phyloP scores from a whole-genome alignment of 2,113 vertebrate genomes.

The Podocnemis expansa region DNA sequence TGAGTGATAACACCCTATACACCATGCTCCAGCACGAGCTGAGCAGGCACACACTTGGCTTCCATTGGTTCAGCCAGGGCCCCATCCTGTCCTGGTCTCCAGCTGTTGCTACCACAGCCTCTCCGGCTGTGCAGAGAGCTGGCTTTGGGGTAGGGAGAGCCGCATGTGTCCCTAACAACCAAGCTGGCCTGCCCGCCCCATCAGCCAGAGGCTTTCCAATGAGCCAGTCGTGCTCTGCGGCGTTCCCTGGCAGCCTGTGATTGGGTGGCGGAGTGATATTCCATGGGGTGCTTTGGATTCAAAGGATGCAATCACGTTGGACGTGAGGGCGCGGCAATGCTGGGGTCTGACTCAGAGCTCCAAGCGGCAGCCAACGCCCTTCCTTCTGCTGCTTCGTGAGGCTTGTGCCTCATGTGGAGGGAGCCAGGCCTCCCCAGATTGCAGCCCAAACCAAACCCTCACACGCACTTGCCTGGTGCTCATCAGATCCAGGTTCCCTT shows the following conservation, averaged over 20 bases:
- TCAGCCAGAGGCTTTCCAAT: neutral
- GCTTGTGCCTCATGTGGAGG: neutral
- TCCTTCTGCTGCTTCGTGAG: neutral
- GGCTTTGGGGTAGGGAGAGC: neutral
- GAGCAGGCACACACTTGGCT: too few relatives aligned
- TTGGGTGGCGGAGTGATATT: neutral
- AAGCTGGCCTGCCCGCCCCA: accelerated
- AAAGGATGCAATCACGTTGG: accelerated
- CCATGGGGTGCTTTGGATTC: neutral
- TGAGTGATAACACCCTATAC: neutral
- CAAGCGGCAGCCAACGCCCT: accelerated
- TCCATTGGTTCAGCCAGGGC: too few relatives aligned
- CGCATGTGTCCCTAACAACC: accelerated
- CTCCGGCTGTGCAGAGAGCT: neutral
- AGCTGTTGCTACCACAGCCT: neutral
- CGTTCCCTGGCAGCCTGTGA: neutral
- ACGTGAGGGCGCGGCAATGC: neutral
- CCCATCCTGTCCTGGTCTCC: neutral
- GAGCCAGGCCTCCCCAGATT: neutral
- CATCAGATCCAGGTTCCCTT: neutral
- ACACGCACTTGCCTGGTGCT: accelerated
- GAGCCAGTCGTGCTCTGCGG: neutral
- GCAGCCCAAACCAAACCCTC: neutral
- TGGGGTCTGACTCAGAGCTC: slow-evolving; percentile 2
- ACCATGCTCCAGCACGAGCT: neutral